phyloP scores from a whole-genome alignment of 2,113 vertebrate genomes.

The Casuarius casuarius region DNA sequence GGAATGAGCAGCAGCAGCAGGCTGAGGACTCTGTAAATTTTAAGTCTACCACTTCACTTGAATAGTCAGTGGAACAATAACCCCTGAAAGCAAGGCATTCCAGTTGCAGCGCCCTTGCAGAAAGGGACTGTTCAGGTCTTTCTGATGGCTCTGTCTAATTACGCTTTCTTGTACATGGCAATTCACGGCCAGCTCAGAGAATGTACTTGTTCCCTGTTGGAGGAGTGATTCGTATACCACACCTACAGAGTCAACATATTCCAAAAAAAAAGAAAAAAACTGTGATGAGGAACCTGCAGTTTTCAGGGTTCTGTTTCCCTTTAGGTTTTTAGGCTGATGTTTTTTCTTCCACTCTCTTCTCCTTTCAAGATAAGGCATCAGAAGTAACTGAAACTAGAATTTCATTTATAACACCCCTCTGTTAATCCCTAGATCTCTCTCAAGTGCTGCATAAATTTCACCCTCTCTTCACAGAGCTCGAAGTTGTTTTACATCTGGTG shows the following conservation, averaged over 20 bases:
- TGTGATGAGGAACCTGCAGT: background rate
- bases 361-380: conserved; percentile 17
- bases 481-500: conserved; percentile 56
- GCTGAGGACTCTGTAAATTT: conserved; percentile 20
- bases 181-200: background rate
- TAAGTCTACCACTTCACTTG: conserved; percentile 38
- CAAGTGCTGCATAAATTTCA: conserved; percentile 47
- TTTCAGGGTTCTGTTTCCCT: background rate
- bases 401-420: background rate
- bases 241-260: background rate
- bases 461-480: background rate
- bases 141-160: conserved; percentile 48
- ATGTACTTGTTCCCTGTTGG: background rate
- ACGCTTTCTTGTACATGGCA: conserved; percentile 1
- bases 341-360: background rate
- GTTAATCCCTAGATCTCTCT: conserved; percentile 33
- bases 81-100: conserved; percentile 40
- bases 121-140: conserved; percentile 37
- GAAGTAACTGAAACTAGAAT: background rate
- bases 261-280: background rate
- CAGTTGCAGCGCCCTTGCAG: background rate
- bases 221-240: background rate
- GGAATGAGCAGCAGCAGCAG: conserved; percentile 39
- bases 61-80: conserved; percentile 62
- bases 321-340: background rate